A percentile compares a stretch with the other conserved stretches of the same genome.
Conservation (phyloP, 2,797 vertebrate genomes). For the Anguilla obscura region DNA sequence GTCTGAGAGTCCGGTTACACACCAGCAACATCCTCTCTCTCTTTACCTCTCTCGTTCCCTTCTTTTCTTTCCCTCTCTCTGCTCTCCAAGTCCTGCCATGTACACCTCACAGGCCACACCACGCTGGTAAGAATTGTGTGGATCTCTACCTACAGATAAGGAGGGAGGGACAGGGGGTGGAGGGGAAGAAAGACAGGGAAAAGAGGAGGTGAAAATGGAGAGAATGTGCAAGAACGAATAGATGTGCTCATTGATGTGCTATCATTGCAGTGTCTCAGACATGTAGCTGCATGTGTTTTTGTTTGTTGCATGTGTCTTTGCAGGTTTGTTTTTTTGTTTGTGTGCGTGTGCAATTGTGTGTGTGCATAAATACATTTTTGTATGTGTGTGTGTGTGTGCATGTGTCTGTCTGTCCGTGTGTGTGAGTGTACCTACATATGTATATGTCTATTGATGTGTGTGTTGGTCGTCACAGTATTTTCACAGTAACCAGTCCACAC, state of each 20-base stretch:
- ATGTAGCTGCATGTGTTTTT: background rate
- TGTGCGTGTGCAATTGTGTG: background rate
- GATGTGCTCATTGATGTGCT: background rate
- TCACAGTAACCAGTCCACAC: background rate
- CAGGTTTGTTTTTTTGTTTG: background rate
- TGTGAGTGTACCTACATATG: background rate
- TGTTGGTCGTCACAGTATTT: background rate
- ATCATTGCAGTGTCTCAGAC: background rate
- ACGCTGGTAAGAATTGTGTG: background rate
- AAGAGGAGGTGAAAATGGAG: background rate
- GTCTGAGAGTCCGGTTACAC: conserved; percentile 3
- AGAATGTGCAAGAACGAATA: background rate
- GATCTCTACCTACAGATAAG: background rate
- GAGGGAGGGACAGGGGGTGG: background rate
- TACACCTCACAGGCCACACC: background rate
- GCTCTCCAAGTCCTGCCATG: background rate
- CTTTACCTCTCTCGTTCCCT: background rate
- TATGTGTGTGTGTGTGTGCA: background rate
- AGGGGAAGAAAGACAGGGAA: background rate
- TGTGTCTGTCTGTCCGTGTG: background rate
- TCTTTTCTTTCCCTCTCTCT: background rate
- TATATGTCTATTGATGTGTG: background rate
- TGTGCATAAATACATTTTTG: background rate
- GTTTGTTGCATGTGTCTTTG: background rate
- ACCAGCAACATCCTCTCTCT: background rate